Evolutionary conservation across 2,113 vertebrate species (phyloP), one percentile per base, ranked within the genome.

Genomic region (Formicarius rufipectus): DNA sequence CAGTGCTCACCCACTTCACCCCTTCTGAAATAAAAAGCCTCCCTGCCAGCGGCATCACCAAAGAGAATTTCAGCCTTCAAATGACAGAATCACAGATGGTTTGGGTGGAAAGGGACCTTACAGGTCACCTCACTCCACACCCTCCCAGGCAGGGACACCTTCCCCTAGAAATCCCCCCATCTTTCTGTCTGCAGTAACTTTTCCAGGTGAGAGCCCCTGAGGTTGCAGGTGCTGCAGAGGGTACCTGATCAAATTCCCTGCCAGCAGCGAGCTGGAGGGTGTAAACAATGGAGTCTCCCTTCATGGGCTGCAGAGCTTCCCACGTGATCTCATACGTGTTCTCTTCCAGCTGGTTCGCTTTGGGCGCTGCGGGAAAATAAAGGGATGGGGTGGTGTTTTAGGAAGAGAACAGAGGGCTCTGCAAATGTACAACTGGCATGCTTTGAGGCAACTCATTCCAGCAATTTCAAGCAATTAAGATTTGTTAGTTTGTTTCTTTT

Each of bases 261-360:
- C 98, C 98, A 82, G 90, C 97, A 95, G 96, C 93, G 58, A 98
- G 95, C 74, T 98, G 98, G 95, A 99, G 97, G 83, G 94, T 98
- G 96, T 98, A 99, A 97, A 98, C 94, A 91, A 98, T 97, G 84
- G 98, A 92, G 92, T 99, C 98, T 94, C 98, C 98, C 96, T 97
- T 98, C 97, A 98, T 98, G 5, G 98, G 98, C 47, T 96, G 98
- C 52, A 98, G 89, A 86, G 98, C 87, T 49, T 98, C 97, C 98
- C 98, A 99, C 25, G 97, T 98, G 91, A 98, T 96, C 82, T 98
- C 98, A 24, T 96, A 98, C 83, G 78, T 78, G 76, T 97, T 98
- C 80, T 93, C 97, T 66, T 98, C 98, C 84, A 97, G 84, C 69
- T 94, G 97, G 78, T 98, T 97, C 13, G 97, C 94, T 97, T 97